Evolutionary conservation across 2,113 vertebrate species (phyloP).

Genomic region (Castor canadensis): DNA sequence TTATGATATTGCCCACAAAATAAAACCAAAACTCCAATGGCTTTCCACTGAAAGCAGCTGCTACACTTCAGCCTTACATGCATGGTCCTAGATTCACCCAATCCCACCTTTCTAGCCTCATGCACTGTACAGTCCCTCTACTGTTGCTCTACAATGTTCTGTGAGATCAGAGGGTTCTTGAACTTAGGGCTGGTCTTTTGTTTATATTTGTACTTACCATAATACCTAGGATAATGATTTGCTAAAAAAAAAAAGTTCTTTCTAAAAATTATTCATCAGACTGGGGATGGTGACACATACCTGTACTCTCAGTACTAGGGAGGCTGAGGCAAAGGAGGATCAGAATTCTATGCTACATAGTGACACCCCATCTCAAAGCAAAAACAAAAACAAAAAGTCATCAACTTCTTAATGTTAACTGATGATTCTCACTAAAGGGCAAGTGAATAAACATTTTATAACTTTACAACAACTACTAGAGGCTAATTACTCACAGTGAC

Average conservation of each 20-base stretch:
- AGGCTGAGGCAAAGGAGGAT: background rate
- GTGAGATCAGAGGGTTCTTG: background rate
- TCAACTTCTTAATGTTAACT: background rate
- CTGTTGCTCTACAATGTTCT: too few relatives aligned
- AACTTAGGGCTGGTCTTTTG: background rate
- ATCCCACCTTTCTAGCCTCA: background rate
- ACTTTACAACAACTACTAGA: background rate
- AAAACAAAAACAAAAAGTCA: background rate
- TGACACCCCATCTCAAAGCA: background rate
- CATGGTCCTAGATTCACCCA: background rate
- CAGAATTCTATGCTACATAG: background rate
- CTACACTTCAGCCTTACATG: background rate
- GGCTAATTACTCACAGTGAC: constrained; percentile 90
- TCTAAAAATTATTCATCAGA: background rate
- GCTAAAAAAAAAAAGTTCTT: background rate
- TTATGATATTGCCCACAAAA: background rate
- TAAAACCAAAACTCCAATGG: background rate
- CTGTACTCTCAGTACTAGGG: background rate
- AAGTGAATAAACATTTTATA: background rate
- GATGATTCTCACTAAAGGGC: background rate
- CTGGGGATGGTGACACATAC: background rate
- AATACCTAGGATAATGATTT: background rate
- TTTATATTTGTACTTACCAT: background rate
- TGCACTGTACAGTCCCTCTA: accelerated
- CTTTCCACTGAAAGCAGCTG: background rate